Evolutionary conservation across 2,113 vertebrate species (phyloP).

Genomic region (Ammodramus savannarum): DNA sequence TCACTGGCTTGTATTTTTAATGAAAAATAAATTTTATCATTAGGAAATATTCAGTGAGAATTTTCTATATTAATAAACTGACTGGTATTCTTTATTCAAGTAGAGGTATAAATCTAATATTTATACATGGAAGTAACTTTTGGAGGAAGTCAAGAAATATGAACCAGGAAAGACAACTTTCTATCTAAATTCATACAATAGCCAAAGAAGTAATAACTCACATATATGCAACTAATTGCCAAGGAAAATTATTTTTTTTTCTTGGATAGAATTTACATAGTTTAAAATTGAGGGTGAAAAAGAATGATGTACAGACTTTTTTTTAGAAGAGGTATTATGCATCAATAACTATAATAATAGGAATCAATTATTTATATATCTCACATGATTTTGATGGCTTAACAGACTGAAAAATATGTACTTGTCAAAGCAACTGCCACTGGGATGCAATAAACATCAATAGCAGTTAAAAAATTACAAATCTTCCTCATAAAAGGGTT

Average conservation of each 20-base stretch:
- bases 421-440: background rate
- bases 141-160: background rate
- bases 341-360: background rate
- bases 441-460: background rate
- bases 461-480: background rate
- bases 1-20: fast-evolving
- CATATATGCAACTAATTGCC: too few relatives aligned
- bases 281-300: background rate
- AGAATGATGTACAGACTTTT: background rate
- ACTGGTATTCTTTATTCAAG: background rate
- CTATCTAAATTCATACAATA: background rate
- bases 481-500: background rate
- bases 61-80: background rate
- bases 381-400: background rate
- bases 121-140: background rate
- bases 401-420: background rate
- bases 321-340: background rate
- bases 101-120: background rate
- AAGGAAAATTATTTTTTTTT: background rate
- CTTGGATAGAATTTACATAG: background rate
- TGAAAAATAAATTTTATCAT: background rate
- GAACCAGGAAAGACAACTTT: background rate
- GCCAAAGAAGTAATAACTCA: background rate
- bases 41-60: background rate
- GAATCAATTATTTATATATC: background rate